Evolutionary conservation across 2,113 vertebrate genomes (phyloP), one percentile per base, ranked within the genome.

Genomic region (Balaenoptera acutorostrata): DNA sequence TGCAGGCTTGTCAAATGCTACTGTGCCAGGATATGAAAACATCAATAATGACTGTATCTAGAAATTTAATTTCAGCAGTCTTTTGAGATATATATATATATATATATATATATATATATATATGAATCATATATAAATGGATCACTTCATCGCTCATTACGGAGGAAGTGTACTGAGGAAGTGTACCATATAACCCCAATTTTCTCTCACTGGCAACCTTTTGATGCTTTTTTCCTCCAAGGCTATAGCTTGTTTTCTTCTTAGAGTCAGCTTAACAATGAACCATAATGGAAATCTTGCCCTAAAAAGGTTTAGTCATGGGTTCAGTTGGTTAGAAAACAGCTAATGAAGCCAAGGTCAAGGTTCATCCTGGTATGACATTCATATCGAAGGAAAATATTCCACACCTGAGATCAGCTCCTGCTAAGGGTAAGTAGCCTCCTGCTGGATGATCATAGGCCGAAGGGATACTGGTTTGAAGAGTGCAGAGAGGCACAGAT

Each of bases 191-290:
- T 95, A 95, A 97, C 71, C 90, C 49, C 92, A 97, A 95, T 95
- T 97, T 97, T 90, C 69, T 96, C 72, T 96, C 71, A 88, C 68
- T 96, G 39, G 69, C 31, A 95, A 85, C 59, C 88, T 96, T 93
- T 46, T 85, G 61, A 66, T 90, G 52, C 12, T 92, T 87, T 90
- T 71, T 87, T 59, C n/a, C 88, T 95, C 20, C 10, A 69, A 39
- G 25, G 49, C 31, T 96, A n/a, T 61, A 57, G n/a, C 71, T 96
- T 78, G 25, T 80, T 98, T 97, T 94, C 63, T 81, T 88, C 90
- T 72, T 88, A 61, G 12, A 95, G n/a, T 57, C 39, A 92, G 75
- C 7, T 96, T 85, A 96, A 81, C 52, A 94, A 72, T 88, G 39
- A 97, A 7, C 49, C 72, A 20, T 80, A 69, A 92, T 84, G 64